Base-by-base conservation (phyloP, 2,797 vertebrate genomes). In the Phataginus tetradactyla region DNA sequence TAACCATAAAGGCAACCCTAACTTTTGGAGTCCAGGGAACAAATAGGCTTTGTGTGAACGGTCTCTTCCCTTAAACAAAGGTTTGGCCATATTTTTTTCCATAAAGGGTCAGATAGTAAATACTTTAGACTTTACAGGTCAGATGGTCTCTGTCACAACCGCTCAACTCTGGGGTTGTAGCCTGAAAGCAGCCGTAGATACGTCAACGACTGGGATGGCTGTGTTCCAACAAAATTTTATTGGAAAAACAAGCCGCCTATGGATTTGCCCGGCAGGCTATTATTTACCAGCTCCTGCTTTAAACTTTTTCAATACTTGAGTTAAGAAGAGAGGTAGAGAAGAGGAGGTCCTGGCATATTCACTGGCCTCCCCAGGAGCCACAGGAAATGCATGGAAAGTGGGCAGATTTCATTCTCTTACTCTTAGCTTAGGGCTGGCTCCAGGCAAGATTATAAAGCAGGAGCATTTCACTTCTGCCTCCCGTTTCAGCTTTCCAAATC, bases 1-100 rank as follows among this genome's bases (percentile, higher is more conserved):
- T 81, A 68, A 83, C 49, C 59, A 81, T 59, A 92, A 89, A 79
- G 53, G 42, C 17, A 88, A 66, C 21, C 23, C 85, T n/a, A 77
- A 17, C 29, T 64, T 86, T 89, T 61, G 0, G 74, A 66, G 84
- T 92, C 55, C 1, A 1, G 42, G 7, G 21, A 64, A 27, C 27
- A 93, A 93, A 90, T 12, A 42, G 90, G 34, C 14, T 78, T 93
- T 55, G 23, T 32, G 9, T 55, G 69, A 21, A 2, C 25, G 4
- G 21, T 68, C 79, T 89, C 14, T 39, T 80, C 75, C 49, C 92
- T 68, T 32, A 80, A 86, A 71, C 11, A 51, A 80, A 77, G n/a
- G 17, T 68, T 71, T 91, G 32, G 27, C 4, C 17, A 3, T 13
- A n/a, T 51, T 61, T 53, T 63, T 80, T 55, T 12, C 59, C 37